Evolutionary conservation across 2,113 vertebrate genomes (phyloP), one percentile per base, ranked within the genome.

Genomic region (Periophthalmodon schlosseri): DNA sequence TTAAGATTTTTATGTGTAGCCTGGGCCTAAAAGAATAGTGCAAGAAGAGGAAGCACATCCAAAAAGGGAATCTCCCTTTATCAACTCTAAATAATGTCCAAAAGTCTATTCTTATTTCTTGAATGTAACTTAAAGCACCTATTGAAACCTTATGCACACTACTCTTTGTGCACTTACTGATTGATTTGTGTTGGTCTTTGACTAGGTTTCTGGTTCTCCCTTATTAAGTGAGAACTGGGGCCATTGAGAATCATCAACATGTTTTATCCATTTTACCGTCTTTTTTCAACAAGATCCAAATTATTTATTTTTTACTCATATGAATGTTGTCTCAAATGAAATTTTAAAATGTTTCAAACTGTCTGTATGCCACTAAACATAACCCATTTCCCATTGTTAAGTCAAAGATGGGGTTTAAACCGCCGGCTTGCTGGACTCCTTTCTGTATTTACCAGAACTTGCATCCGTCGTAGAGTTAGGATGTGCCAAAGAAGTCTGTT

Each of bases 401-500:
- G 46, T 79, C 76, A 71, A 28, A 71, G 72, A 81, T 63, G 39
- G 73, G 69, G 73, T 72, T 81, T 39, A 77, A 84, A 44, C 39
- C 60, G 77, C 78, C 81, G 34, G 67, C 50, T 50, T 23, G 73
- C 77, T 86, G 56, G 15, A 73, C 47, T 6, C 64, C 76, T 57
- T 73, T 83, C 75, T 82, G 75, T 69, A 20, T 14, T 33, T 44
- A 15, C 72, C 80, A 58, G 73, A 81, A 88, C 83, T 81, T 75
- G 82, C 86, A 83, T 86, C 87, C 79, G 69, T 82, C 54, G 20
- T 63, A 28, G 58, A 77, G 77, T 84, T 57, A 73, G 83, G 90
- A 88, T 80, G 91, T 91, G 92, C 91, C 92, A 93, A 93, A 93
- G 91, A 58, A 92, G 87, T 88, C 80, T 80, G 84, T 90, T 88